Base-by-base conservation (phyloP, 2,888 invertebrate genomes). In the Euzetes globulus region DNA sequence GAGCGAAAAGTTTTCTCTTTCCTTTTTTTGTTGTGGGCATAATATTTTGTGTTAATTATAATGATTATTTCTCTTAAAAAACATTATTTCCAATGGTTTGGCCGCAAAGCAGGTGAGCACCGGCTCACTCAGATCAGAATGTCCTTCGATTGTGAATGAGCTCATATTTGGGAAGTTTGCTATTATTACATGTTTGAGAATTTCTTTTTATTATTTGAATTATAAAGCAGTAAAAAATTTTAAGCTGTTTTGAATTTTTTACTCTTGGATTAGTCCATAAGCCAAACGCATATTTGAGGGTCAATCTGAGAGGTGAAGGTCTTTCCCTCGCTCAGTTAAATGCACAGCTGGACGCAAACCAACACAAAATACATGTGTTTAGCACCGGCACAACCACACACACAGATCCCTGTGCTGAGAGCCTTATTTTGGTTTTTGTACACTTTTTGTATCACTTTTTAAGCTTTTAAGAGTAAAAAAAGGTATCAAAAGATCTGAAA, bases 291-390 rank as follows among this genome's bases (percentile, higher is more conserved):
- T 27, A 37, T 63, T 63, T 63, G 33, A 63, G 63, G 63, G 63
- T 63, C 63, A 63, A 63, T 33, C 63, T 33, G 33, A 33, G 63
- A 63, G 63, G 63, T 63, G 63, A 63, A 63, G 63, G 63, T 63
- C 63, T 63, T 27, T 63, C 63, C 27, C 37, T 58, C 58, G 17
- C 58, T 58, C 37, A 33, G 33, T 63, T 37, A 33, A 63, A 33
- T 60, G 63, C 63, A 63, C 63, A 63, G 63, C 63, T 63, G 63
- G 63, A 63, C 37, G 33, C 33, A 58, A 15, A 58, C 13, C 27
- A 27, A 58, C 27, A 58, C 58, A 58, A 58, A 58, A 58, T 27
- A 58, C 22, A 58, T 25, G 11, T 58, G 27, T 58, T 27, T 58
- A 13, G 13, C 41, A 41, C 41, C 41, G 41, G 41, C 41, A 41